Evolutionary conservation across 2,113 vertebrate species (phyloP).

Genomic region (Prunella fulvescens): DNA sequence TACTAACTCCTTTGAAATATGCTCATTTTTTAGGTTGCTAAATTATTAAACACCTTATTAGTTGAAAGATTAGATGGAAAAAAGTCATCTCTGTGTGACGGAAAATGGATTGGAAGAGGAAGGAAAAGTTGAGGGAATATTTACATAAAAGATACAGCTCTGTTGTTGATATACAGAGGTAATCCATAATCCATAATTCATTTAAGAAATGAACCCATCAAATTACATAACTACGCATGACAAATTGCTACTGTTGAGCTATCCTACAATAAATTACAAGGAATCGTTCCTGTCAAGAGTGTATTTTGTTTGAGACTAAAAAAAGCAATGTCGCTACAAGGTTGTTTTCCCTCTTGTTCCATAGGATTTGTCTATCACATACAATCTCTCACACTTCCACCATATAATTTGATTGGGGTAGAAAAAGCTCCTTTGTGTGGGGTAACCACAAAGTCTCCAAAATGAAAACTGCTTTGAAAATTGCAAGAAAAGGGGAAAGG

Average conservation of each 20-base stretch:
- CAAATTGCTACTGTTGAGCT: constrained; percentile 52
- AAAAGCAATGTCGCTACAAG: constrained; percentile 28
- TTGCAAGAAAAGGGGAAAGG: not conserved
- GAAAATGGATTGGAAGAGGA: constrained; percentile 63
- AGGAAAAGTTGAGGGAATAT: constrained; percentile 63
- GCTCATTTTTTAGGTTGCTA: constrained; percentile 67
- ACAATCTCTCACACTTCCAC: not conserved
- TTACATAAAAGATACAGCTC: constrained; percentile 61
- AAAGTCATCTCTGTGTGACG: constrained; percentile 56
- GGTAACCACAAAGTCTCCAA: not conserved
- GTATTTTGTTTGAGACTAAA: constrained; percentile 33
- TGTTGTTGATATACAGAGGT: constrained; percentile 66
- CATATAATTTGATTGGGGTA: not conserved
- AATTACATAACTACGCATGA: constrained; percentile 60
- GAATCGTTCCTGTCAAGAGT: constrained; percentile 43
- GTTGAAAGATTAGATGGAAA: constrained; percentile 64
- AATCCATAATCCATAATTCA: constrained; percentile 73
- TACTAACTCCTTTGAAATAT: constrained; percentile 70
- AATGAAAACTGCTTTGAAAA: not conserved
- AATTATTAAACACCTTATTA: constrained; percentile 76
- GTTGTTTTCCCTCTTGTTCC: constrained; percentile 42
- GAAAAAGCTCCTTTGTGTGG: not conserved
- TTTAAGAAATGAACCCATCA: constrained; percentile 63
- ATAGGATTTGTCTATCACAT: not conserved
- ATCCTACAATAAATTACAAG: constrained; percentile 45